Evolutionary conservation across 2,888 invertebrate genomes (phyloP).

Genomic region (Tinea pellionella): DNA sequence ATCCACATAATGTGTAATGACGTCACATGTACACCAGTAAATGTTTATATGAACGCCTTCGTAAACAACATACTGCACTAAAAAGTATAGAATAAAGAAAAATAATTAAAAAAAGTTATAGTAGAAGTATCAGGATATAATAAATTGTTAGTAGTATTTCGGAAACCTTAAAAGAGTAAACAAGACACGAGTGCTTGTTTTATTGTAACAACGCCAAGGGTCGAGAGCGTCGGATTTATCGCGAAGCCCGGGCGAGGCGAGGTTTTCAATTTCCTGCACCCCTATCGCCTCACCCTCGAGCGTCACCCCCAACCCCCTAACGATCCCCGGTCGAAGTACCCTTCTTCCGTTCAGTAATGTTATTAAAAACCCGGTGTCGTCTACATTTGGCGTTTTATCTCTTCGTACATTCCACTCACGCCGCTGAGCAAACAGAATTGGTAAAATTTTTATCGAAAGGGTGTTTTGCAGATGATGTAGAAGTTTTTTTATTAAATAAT

Average conservation of each 20-base stretch:
- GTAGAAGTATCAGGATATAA: background rate
- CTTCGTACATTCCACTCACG: constrained; percentile 35
- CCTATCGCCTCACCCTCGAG: constrained; percentile 14
- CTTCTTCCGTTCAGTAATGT: constrained; percentile 13
- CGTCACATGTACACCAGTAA: too few species aligned
- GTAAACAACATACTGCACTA: too few species aligned
- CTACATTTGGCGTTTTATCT: constrained; percentile 39
- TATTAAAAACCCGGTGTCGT: constrained; percentile 13
- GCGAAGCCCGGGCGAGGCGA: constrained; percentile 34
- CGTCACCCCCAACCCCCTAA: background rate
- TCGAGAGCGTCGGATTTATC: constrained; percentile 13
- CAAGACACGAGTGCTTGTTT: constrained; percentile 4
- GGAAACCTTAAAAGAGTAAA: constrained; percentile 2
- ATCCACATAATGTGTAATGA: too few species aligned
- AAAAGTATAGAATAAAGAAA: background rate
- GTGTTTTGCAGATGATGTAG: background rate
- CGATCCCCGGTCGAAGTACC: background rate
- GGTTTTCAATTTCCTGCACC: constrained; percentile 57
- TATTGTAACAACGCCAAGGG: background rate
- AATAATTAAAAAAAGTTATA: background rate
- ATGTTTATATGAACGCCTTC: too few species aligned
- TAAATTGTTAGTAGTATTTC: background rate
- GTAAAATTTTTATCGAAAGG: background rate
- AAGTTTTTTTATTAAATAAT: background rate
- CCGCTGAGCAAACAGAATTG: constrained; percentile 13